A percentile compares a stretch with the other conserved stretches of the same genome.
phyloP scores from a whole-genome alignment of 2,888 invertebrate genomes.

The Eristalis arbustorum region DNA sequence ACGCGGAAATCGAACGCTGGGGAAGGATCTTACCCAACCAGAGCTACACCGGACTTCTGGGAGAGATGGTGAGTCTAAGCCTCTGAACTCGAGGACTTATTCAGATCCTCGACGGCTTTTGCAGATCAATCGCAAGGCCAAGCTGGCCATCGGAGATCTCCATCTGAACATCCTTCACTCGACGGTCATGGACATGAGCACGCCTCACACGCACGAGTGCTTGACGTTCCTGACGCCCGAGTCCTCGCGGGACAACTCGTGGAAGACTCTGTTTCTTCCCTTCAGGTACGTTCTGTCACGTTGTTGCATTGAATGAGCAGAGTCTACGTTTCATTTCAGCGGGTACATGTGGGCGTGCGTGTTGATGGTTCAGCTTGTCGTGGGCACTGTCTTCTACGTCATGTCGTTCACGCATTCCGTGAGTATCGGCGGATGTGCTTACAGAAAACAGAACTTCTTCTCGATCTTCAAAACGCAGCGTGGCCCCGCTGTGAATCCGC shows the following conservation, averaged over 20 bases:
- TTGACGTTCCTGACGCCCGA: slow-evolving; percentile 92
- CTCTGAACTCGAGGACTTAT: background rate
- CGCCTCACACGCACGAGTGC: slow-evolving; percentile 91
- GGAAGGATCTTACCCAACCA: slow-evolving; percentile 84
- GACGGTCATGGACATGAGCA: slow-evolving; percentile 86
- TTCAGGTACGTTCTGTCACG: slow-evolving; percentile 83
- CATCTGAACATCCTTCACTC: slow-evolving; percentile 87
- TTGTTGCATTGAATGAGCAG: too few species aligned
- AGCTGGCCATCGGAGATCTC: slow-evolving; percentile 88
- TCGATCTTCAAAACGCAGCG: slow-evolving; percentile 74
- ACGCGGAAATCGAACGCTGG: slow-evolving; percentile 85
- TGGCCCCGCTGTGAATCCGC: background rate
- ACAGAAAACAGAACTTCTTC: slow-evolving; percentile 17
- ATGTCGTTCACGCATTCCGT: slow-evolving; percentile 81
- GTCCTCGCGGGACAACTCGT: slow-evolving; percentile 89
- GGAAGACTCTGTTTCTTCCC: slow-evolving; percentile 90
- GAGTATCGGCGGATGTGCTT: slow-evolving; percentile 71
- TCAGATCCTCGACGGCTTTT: background rate
- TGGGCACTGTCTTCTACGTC: slow-evolving; percentile 84
- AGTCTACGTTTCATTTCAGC: slow-evolving; percentile 80
- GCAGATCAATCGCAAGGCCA: slow-evolving; percentile 83
- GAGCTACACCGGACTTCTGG: slow-evolving; percentile 86
- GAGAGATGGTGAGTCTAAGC: slow-evolving; percentile 83
- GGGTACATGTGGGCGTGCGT: slow-evolving; percentile 89
- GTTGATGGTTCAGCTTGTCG: slow-evolving; percentile 84